A percentile compares a stretch with the other conserved stretches of the same genome.
Evolutionary conservation across 2,113 vertebrate genomes (phyloP).

Genomic region (Epinephelus cyanopodus): DNA sequence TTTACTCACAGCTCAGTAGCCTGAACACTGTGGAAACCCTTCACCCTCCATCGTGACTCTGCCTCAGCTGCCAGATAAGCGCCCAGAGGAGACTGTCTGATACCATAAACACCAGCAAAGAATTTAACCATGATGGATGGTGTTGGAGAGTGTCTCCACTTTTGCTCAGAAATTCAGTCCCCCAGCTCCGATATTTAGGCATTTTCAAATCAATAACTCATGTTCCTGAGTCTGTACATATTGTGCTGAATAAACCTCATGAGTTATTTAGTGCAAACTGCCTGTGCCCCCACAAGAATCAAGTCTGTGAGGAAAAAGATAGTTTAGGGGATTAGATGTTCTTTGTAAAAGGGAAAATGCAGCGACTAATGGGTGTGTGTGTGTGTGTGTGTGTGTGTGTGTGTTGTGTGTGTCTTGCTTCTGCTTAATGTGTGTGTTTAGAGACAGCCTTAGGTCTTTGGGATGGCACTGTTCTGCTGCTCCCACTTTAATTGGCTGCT

Average conservation of each 20-base stretch:
- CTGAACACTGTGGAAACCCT: constrained; percentile 47
- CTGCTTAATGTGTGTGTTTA: constrained; percentile 75
- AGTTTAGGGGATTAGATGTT: constrained; percentile 56
- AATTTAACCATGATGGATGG: constrained; percentile 63
- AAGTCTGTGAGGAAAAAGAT: constrained; percentile 39
- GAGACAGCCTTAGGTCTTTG: constrained; percentile 70
- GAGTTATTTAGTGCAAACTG: constrained; percentile 56
- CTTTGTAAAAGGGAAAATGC: constrained; percentile 49
- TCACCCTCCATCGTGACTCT: constrained; percentile 29
- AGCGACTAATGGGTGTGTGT: constrained; percentile 32
- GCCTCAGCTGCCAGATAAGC: constrained; percentile 56
- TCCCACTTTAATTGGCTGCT: constrained; percentile 86
- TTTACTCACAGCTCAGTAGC: constrained; percentile 46
- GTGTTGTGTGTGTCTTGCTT: constrained; percentile 39
- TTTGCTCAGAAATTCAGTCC: constrained; percentile 34
- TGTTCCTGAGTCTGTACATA: constrained; percentile 43
- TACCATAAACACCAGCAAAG: constrained; percentile 54
- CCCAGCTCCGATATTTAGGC: constrained; percentile 36
- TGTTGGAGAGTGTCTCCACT: constrained; percentile 29
- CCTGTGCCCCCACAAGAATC: constrained; percentile 32
- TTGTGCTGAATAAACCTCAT: constrained; percentile 41
- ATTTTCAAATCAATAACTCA: constrained; percentile 59
- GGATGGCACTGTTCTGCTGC: constrained; percentile 77
- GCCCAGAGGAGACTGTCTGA: constrained; percentile 47
- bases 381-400: constrained; percentile 21